Evolutionary conservation across 2,888 invertebrate species (phyloP).

Genomic region (Ecliptopera silaceata): DNA sequence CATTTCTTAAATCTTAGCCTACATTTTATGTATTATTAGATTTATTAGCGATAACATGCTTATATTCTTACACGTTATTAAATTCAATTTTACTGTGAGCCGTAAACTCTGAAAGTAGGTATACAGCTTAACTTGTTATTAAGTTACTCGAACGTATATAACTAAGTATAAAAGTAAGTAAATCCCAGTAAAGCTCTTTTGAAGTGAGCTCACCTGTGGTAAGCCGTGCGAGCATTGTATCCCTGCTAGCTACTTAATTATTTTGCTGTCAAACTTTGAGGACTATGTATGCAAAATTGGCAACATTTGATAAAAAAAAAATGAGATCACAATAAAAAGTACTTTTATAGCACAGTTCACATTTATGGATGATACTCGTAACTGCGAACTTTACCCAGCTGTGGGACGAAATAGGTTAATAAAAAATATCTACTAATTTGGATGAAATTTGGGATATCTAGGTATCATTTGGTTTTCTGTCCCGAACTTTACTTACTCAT

Average conservation of each 20-base stretch:
- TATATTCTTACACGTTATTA: slow-evolving; percentile 7
- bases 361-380: no score
- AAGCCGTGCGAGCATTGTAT: slow-evolving; percentile 10
- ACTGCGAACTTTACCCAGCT: no score
- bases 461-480: no score
- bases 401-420: no score
- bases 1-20: neutral
- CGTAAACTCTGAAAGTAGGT: slow-evolving; percentile 5
- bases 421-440: no score
- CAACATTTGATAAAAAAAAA: neutral
- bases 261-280: neutral
- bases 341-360: no score
- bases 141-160: slow-evolving; percentile 9
- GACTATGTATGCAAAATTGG: neutral
- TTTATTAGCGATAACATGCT: neutral
- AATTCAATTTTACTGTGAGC: slow-evolving; percentile 8
- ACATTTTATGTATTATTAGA: neutral
- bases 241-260: slow-evolving; percentile 1
- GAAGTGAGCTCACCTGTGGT: slow-evolving; percentile 15
- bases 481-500: no score
- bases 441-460: no score
- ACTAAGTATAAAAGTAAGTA: slow-evolving; percentile 12
- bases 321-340: neutral
- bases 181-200: slow-evolving; percentile 13
- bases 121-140: slow-evolving; percentile 17